Conservation (phyloP, 1,140 invertebrate species). For the Globodera rostochiensis region DNA sequence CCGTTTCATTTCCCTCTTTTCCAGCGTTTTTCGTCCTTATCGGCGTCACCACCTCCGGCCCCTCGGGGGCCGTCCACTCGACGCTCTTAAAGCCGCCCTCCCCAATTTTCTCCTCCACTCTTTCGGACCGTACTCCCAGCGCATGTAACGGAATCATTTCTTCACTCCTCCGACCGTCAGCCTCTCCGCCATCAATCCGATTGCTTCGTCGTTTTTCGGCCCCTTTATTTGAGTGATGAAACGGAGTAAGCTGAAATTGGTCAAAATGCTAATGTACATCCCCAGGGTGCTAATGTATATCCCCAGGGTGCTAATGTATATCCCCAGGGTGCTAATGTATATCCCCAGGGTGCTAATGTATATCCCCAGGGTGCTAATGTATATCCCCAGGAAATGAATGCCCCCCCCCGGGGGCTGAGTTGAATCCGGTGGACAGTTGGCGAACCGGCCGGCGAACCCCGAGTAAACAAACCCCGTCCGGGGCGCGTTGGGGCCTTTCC, state of each 20-base stretch:
- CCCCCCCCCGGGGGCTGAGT: background rate
- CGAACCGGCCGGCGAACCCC: background rate
- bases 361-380: too few species aligned
- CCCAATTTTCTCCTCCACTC: background rate
- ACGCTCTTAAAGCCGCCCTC: background rate
- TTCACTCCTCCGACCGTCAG: background rate
- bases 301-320: too few species aligned
- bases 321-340: too few species aligned
- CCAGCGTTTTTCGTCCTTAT: background rate
- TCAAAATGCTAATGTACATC: background rate
- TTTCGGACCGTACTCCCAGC: background rate
- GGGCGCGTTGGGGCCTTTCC: conserved; percentile 8
- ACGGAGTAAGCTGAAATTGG: background rate
- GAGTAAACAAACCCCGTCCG: background rate
- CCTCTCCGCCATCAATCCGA: background rate
- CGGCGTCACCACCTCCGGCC: background rate
- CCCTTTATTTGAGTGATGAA: background rate
- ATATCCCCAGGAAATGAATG: too few species aligned
- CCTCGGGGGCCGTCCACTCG: background rate
- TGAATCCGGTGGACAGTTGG: background rate
- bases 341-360: too few species aligned
- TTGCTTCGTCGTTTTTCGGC: background rate
- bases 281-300: too few species aligned
- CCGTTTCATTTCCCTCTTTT: background rate
- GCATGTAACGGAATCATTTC: background rate